Conservation (phyloP, 2,113 vertebrate species). For the Larimichthys polyactis region DNA sequence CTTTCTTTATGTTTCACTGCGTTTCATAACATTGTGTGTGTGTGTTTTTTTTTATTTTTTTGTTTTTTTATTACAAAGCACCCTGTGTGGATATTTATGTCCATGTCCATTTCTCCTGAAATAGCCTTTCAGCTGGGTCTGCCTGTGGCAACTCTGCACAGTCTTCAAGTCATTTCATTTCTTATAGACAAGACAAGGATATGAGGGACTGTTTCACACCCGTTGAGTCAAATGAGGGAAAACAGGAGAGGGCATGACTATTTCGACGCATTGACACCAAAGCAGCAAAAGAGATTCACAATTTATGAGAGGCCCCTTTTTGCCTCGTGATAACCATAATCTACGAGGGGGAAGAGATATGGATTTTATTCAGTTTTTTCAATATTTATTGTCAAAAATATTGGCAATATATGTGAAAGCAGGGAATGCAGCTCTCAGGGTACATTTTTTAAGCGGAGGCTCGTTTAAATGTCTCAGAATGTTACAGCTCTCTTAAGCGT, state of each 20-base stretch:
- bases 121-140: conserved; percentile 76
- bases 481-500: conserved; percentile 69
- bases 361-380: conserved; percentile 72
- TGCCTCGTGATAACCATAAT: conserved; percentile 66
- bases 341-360: conserved; percentile 42
- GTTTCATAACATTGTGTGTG: conserved; percentile 78
- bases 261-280: conserved; percentile 60
- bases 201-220: conserved; percentile 74
- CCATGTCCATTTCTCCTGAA: conserved; percentile 80
- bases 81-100: conserved; percentile 82
- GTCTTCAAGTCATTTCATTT: conserved; percentile 76
- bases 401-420: conserved; percentile 75
- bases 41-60: conserved; percentile 14
- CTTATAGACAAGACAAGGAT: conserved; percentile 77
- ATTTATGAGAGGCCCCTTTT: conserved; percentile 67
- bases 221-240: conserved; percentile 76
- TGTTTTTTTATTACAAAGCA: conserved; percentile 79
- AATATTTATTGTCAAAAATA: conserved; percentile 77
- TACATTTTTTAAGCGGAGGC: conserved; percentile 64
- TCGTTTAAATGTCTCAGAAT: conserved; percentile 74
- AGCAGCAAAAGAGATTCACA: conserved; percentile 23
- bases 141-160: conserved; percentile 73
- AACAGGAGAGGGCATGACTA: conserved; percentile 68
- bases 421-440: conserved; percentile 60
- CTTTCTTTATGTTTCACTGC: conserved; percentile 87